Evolutionary conservation across 1,140 invertebrate genomes (phyloP).

Genomic region (Drosophila jambulina): DNA sequence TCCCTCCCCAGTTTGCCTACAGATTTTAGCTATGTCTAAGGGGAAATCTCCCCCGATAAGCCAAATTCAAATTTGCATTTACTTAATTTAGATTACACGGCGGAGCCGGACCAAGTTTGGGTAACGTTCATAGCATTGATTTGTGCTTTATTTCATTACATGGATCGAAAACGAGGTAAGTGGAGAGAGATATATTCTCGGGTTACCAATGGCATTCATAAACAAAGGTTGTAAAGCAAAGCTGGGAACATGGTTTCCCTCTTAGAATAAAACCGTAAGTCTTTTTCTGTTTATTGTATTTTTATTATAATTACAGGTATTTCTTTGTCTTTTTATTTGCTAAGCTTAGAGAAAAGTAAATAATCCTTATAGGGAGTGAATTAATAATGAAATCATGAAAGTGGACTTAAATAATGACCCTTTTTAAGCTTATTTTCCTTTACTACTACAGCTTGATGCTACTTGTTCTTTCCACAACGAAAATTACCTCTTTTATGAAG

Average conservation of each 20-base stretch:
- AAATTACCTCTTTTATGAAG: background rate
- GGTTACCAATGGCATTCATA: background rate
- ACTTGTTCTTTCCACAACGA: background rate
- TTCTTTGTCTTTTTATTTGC: background rate
- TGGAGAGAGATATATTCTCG: background rate
- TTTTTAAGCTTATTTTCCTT: background rate
- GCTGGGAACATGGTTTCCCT: slow-evolving; percentile 4
- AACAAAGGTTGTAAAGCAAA: background rate
- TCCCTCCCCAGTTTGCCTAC: slow-evolving; percentile 8
- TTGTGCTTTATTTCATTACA: slow-evolving; percentile 19
- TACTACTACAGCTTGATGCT: background rate
- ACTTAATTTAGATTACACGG: slow-evolving; percentile 44
- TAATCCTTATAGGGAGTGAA: background rate
- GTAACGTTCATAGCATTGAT: background rate
- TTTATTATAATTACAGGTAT: background rate
- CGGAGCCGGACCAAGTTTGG: background rate
- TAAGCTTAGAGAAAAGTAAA: background rate
- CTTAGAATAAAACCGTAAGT: background rate
- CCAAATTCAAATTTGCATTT: slow-evolving; percentile 55
- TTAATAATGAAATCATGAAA: background rate
- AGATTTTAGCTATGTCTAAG: slow-evolving; percentile 14
- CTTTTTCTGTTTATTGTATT: background rate
- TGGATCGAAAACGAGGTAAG: background rate
- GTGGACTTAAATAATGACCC: background rate
- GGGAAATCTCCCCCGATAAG: slow-evolving; percentile 26